Evolutionary conservation across 2,888 invertebrate species (phyloP).

Genomic region (Ferrisia virgata): DNA sequence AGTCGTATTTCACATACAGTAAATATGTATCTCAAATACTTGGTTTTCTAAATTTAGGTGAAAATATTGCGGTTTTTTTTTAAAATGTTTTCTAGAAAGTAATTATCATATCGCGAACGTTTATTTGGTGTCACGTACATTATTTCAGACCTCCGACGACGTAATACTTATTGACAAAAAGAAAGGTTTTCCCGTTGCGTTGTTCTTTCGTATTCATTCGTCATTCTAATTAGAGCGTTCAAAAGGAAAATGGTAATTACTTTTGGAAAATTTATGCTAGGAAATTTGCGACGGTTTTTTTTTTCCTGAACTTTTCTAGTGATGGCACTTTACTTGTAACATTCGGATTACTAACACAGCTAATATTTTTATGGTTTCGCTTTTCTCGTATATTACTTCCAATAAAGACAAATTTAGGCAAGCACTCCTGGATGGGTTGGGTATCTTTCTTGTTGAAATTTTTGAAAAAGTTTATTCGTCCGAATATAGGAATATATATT

Average conservation of each 20-base stretch:
- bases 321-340: background rate
- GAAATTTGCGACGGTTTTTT: background rate
- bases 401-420: too few relatives aligned
- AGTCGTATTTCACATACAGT: too few relatives aligned
- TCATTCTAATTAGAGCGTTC: background rate
- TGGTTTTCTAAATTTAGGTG: background rate
- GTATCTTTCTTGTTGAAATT: background rate
- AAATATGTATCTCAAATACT: too few relatives aligned
- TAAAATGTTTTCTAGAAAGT: background rate
- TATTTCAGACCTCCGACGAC: background rate
- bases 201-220: background rate
- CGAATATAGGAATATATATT: background rate
- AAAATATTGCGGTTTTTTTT: background rate
- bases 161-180: background rate
- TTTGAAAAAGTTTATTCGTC: background rate
- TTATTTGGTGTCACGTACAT: background rate
- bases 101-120: background rate
- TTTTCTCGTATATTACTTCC: too few relatives aligned
- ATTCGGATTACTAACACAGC: too few relatives aligned
- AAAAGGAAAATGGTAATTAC: background rate
- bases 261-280: background rate
- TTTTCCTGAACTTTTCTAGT: background rate
- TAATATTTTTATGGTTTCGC: too few relatives aligned
- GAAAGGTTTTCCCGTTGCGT: background rate
- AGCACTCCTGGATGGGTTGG: too few relatives aligned